These are phyloP conservation scores for Pantala flavescens DNA, from an alignment of 1,140 invertebrate genomes.

Conservation along the genomic window DNA sequence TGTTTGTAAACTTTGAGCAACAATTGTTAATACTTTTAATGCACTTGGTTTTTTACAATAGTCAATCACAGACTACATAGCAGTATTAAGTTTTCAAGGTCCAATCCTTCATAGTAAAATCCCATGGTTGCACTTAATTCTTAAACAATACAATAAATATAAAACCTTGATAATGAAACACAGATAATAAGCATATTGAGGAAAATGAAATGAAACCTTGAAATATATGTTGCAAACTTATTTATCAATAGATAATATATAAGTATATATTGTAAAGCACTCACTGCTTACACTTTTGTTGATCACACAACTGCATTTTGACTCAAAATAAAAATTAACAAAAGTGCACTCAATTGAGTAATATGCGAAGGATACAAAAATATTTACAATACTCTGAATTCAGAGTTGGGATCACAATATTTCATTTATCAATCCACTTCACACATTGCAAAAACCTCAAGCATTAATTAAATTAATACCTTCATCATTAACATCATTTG, in stretches of 20 bases:
- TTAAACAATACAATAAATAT: too few relatives aligned
- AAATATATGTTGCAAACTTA: neutral
- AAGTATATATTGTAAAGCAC: neutral
- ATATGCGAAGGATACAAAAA: neutral
- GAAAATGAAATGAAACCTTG: neutral
- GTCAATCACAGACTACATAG: too few relatives aligned
- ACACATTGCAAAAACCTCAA: neutral
- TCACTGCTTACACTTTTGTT: neutral
- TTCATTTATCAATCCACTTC: neutral
- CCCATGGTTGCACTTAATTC: too few relatives aligned
- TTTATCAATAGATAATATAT: constrained; percentile 4
- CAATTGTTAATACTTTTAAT: too few relatives aligned
- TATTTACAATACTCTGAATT: neutral
- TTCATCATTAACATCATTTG: neutral
- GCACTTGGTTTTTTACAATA: too few relatives aligned
- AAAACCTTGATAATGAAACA: neutral
- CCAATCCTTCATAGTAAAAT: too few relatives aligned
- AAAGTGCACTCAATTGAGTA: neutral
- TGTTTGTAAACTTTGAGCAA: too few relatives aligned
- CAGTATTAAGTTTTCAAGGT: too few relatives aligned
- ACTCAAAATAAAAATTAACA: neutral
- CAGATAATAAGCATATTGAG: neutral
- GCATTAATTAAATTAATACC: neutral
- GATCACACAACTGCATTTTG: constrained; percentile 1
- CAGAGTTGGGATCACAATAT: neutral